Evolutionary conservation across 2,888 invertebrate species (phyloP), one percentile per base, ranked within the genome.

Genomic region (Tinea semifulvella): DNA sequence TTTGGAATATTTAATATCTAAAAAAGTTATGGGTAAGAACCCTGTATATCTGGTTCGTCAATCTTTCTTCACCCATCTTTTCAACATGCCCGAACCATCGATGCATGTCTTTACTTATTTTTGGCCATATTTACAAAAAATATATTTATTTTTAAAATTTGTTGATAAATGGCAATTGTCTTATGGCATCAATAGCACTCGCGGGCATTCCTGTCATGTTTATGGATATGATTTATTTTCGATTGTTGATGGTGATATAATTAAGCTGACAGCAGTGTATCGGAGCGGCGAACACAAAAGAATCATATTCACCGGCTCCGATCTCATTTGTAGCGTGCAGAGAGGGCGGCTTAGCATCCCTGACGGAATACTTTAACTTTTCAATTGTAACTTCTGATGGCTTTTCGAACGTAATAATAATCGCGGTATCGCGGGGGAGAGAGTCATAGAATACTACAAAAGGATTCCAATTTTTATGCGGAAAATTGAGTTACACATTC

Each of bases 351-450:
- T 65, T 62, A 65, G 53, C 63, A 66, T 69, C 70, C 75, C 76
- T 58, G 64, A 59, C 68, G 76, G 79, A 66, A 76, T 77, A 76
- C 80, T 79, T 79, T 80, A 80, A 79, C 79, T 80, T 79, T 80
- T 80, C 80, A 80, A 80, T 80, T 80, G 79, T 74, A 79, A 80
- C 79, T 80, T 80, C 74, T 79, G 80, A 79, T 80, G 79, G 79
- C 74, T 79, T 79, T 79, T 73, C 76, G 72, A 79, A 79, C 71
- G 75, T 71, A 79, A 79, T 79, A 79, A 80, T 79, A 80, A 79
- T 79, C 74, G 74, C 60, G 63, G 64, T 70, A 74, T 75, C 67
- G 68, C 25, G 77, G 62, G 71, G 61, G 61, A 60, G 67, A 69
- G 70, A 72, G 72, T 73, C 74, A 69, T 71, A 68, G 66, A 66